A percentile compares a stretch with the other conserved stretches of the same genome.
Evolutionary conservation across 2,888 invertebrate genomes (phyloP).

Genomic region (Orgyia antiqua): DNA sequence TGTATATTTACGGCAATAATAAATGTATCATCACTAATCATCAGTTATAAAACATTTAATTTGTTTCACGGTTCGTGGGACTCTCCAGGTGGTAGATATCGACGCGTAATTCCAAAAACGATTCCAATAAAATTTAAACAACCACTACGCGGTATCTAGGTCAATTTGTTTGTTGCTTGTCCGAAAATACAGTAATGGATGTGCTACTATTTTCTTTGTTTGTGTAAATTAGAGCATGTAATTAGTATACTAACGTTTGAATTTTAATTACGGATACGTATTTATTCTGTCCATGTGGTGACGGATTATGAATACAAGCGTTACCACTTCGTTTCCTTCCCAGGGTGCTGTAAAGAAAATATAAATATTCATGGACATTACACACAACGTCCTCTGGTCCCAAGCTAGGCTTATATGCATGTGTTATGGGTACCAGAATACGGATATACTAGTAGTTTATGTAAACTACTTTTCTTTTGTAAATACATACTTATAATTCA

Average conservation of each 20-base stretch:
- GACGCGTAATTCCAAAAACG: slow-evolving; percentile 7
- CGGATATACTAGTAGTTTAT: no score
- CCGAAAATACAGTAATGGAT: neutral
- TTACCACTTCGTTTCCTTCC: no score
- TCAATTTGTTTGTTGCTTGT: slow-evolving; percentile 1
- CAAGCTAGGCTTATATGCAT: no score
- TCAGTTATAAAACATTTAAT: no score
- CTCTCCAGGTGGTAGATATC: slow-evolving; percentile 11
- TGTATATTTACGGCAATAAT: slow-evolving; percentile 5
- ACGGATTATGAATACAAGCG: no score
- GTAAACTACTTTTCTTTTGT: no score
- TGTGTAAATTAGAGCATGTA: neutral
- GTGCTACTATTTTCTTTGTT: neutral
- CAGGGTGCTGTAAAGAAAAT: no score
- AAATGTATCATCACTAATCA: slow-evolving; percentile 4
- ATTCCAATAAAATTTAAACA: slow-evolving; percentile 14
- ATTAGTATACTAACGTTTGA: slow-evolving; percentile 2
- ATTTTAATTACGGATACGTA: slow-evolving; percentile 2
- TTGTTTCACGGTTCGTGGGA: slow-evolving; percentile 16
- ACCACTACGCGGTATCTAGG: slow-evolving; percentile 6
- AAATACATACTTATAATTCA: no score
- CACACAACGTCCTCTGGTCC: no score
- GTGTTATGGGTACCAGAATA: no score
- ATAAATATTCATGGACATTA: no score
- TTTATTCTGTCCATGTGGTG: slow-evolving; percentile 1